phyloP scores from a whole-genome alignment of 2,888 invertebrate genomes.

The Harpalus rufipes region DNA sequence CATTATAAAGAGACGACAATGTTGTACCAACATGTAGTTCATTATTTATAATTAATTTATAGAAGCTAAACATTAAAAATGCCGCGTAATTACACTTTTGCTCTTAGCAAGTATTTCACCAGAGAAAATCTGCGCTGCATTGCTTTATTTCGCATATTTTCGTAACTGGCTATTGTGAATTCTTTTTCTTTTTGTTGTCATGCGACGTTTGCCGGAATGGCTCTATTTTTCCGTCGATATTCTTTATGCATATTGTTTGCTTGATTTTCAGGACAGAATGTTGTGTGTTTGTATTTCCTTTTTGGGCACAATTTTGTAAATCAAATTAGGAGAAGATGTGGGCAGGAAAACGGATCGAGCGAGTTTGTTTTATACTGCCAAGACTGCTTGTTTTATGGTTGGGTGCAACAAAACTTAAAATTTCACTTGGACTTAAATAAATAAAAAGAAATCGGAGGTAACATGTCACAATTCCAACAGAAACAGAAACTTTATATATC shows the following conservation, averaged over 20 bases:
- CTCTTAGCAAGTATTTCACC: neutral
- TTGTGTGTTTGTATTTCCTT: neutral
- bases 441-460: conserved; percentile 25
- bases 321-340: conserved; percentile 25
- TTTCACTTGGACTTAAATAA: conserved; percentile 32
- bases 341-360: conserved; percentile 12
- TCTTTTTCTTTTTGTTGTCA: neutral
- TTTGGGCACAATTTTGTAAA: conserved; percentile 11
- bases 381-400: conserved; percentile 22
- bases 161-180: neutral
- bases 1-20: neutral
- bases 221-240: neutral
- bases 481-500: conserved; percentile 18
- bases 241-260: conserved; percentile 6
- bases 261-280: neutral
- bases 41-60: neutral
- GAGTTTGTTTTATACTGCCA: conserved; percentile 30
- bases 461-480: conserved; percentile 19
- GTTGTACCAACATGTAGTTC: neutral
- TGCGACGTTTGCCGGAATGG: neutral
- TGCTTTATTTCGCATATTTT: neutral
- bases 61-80: neutral
- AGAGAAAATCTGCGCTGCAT: neutral
- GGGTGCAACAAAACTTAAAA: conserved; percentile 50
- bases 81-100: neutral